phyloP scores from a whole-genome alignment of 2,888 invertebrate species.

The Conomelus anceps region DNA sequence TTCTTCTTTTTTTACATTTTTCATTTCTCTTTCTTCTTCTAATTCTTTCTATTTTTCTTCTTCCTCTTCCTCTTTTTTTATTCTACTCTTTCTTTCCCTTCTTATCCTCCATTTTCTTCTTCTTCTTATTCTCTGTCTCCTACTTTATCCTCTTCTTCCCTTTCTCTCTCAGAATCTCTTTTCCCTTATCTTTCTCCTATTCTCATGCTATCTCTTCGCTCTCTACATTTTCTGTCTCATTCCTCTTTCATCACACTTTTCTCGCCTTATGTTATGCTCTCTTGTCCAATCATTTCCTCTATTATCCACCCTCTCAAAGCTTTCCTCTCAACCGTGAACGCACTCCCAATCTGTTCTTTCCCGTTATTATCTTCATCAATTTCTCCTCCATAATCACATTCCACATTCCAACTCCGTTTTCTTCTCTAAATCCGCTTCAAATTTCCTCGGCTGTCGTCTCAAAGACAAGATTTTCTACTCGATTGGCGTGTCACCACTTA shows the following conservation, averaged over 20 bases:
- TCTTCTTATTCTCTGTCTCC: background rate
- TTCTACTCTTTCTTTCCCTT: background rate
- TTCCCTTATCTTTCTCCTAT: background rate
- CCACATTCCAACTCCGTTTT: background rate
- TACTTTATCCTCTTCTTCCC: background rate
- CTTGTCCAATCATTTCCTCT: background rate
- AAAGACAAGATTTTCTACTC: too few species aligned
- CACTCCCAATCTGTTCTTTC: background rate
- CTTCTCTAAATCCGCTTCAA: background rate
- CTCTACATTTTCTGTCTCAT: background rate
- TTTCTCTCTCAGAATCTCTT: too few species aligned
- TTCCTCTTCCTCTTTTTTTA: background rate
- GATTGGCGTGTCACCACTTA: too few species aligned
- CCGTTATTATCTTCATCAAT: background rate
- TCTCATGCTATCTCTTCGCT: background rate
- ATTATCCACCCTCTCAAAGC: background rate
- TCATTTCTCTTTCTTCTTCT: background rate
- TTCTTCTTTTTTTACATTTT: background rate
- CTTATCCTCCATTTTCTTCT: background rate
- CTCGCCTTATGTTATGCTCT: background rate
- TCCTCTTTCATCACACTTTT: background rate
- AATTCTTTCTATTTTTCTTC: background rate
- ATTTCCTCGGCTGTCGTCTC: too few species aligned
- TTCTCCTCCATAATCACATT: background rate
- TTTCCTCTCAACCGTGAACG: background rate